Evolutionary conservation across 2,888 invertebrate species (phyloP), one percentile per base, ranked within the genome.

Genomic region (Cantharis rustica): DNA sequence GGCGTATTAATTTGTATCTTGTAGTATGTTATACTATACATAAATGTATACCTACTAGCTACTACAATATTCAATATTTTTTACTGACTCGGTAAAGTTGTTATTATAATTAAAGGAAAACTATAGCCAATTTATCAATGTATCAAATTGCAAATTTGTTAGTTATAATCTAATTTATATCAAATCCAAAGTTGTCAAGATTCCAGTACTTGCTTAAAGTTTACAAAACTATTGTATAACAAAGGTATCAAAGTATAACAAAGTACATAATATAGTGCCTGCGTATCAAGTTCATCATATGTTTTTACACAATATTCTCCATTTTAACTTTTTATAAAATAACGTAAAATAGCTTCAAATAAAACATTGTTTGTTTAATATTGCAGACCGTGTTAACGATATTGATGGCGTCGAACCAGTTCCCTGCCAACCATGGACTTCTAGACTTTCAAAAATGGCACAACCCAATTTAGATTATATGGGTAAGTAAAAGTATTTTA

Each of bases 401-500:
- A 89, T 90, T 68, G 94, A 95, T 85, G 93, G 92, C 63, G 91
- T 92, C 47, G 93, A 93, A 85, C 92, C 93, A 81, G 92, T 96
- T 81, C 89, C 92, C 2, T 95, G 96, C 84, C 93, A 94, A 80
- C 94, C 96, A 0, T 99, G 98, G 97, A 97, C 97, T 62, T 94
- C 95, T 79, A 94, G 97, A 86, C 90, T 95, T 76, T 94, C 98
- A 0, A 97, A 96, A 89, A 94, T 97, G 91, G 94, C 95, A 7
- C 99, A 99, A 88, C 98, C 98, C 0, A 95, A 96, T 89, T 91
- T 99, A 79, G 98, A 99, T 89, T 99, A 93, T 86, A 92, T 93
- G 84, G 95, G 96, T 96, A 90, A 91, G 90, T 83, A 61, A 15
- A 61, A 61, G 2, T 17, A 11, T 69, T 11, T 68, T 9, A n/a